A percentile compares a stretch with the other conserved stretches of the same genome.
Evolutionary conservation across 2,888 invertebrate species (phyloP).

Genomic region (Psylliodes chrysocephalus): DNA sequence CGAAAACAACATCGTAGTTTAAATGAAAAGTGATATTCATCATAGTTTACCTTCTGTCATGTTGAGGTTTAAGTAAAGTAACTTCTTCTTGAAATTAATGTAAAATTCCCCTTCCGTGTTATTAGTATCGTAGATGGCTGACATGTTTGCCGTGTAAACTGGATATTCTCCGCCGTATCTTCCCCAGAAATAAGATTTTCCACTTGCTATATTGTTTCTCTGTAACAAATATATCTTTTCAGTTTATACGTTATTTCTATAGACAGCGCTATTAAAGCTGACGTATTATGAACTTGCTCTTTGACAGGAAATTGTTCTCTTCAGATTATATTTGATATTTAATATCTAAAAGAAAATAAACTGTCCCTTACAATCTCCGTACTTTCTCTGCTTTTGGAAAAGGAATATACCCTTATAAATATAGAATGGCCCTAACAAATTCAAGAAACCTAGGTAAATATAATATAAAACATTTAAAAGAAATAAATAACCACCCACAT

Average conservation of each 20-base stretch:
- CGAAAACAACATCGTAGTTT: conserved; percentile 18
- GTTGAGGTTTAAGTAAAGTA: conserved; percentile 75
- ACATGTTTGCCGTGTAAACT: conserved; percentile 69
- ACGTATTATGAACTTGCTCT: background rate
- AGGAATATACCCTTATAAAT: too few relatives aligned
- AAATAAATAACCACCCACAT: too few relatives aligned
- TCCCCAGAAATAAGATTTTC: conserved; percentile 67
- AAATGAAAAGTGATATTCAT: conserved; percentile 12
- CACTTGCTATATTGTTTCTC: conserved; percentile 56
- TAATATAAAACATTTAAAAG: too few relatives aligned
- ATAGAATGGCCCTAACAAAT: too few relatives aligned
- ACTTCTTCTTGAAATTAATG: conserved; percentile 68
- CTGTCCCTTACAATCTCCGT: background rate
- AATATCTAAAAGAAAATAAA: background rate
- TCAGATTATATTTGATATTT: background rate
- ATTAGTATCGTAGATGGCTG: conserved; percentile 68
- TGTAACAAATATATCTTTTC: conserved; percentile 40
- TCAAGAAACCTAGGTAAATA: too few relatives aligned
- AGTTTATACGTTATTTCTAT: conserved; percentile 17
- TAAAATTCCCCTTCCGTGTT: conserved; percentile 71
- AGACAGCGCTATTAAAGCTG: conserved; percentile 10
- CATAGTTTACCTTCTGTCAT: conserved; percentile 70
- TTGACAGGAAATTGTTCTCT: background rate
- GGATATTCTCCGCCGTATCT: conserved; percentile 66
- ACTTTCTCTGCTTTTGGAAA: too few relatives aligned